Conservation (phyloP, 1,140 invertebrate genomes). For the Reticulitermes speratus region DNA sequence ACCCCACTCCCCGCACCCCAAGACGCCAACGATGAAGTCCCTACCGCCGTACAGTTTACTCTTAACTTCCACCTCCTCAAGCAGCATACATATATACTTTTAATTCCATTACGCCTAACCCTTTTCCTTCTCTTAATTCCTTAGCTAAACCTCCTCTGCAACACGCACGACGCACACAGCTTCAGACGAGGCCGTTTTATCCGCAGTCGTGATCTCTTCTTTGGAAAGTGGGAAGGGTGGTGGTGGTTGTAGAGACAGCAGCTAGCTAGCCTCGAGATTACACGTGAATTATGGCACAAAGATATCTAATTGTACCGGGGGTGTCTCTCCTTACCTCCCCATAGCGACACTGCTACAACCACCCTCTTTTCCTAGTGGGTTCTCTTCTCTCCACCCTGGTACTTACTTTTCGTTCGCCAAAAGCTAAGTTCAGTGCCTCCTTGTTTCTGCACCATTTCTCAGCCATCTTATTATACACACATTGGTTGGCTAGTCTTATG, state of each 20-base stretch:
- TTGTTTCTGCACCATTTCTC: conserved; percentile 33
- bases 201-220: background rate
- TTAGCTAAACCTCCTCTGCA: background rate
- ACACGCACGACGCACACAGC: background rate
- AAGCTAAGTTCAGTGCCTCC: background rate
- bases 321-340: conserved; percentile 25
- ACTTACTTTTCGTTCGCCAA: background rate
- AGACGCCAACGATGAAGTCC: background rate
- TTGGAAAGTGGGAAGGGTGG: background rate
- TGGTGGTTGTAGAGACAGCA: conserved; percentile 20
- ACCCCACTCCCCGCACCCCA: background rate
- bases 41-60: background rate
- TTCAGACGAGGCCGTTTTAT: conserved; percentile 14
- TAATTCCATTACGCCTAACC: conserved; percentile 23
- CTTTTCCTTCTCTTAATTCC: conserved; percentile 6
- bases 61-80: background rate
- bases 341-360: conserved; percentile 6
- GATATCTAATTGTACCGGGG: conserved; percentile 43
- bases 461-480: conserved; percentile 17
- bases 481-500: background rate
- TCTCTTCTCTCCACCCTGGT: background rate
- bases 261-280: conserved; percentile 38
- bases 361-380: background rate
- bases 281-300: conserved; percentile 42
- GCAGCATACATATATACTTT: conserved; percentile 15